These are phyloP conservation scores for Hippocampus guttulatus DNA, from an alignment of 2,113 vertebrate genomes.

Conservation along the genomic window DNA sequence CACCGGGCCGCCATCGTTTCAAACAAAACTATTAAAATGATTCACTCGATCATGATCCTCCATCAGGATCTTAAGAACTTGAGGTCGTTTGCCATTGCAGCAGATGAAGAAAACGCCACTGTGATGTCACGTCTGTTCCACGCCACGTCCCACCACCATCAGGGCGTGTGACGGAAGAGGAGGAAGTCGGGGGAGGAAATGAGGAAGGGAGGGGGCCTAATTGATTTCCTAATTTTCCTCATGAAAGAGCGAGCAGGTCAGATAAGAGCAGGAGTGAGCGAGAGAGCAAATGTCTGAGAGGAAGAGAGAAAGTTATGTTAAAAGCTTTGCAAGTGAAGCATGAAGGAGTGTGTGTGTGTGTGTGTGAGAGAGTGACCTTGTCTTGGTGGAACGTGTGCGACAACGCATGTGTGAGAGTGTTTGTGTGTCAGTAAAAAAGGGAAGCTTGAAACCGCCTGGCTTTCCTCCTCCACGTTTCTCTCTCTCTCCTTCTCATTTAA, in stretches of 20 bases:
- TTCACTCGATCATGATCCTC: no score
- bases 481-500: conserved; percentile 17
- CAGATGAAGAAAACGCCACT: neutral
- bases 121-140: neutral
- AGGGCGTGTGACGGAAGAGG: neutral
- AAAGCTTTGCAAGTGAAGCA: conserved; percentile 9
- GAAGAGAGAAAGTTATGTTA: conserved; percentile 18
- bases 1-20: no score
- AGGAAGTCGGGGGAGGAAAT: neutral
- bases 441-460: conserved; percentile 57
- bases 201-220: conserved; percentile 14
- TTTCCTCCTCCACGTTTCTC: conserved; percentile 38
- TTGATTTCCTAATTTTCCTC: conserved; percentile 41
- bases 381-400: conserved; percentile 20
- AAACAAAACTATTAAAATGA: no score
- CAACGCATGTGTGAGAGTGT: neutral
- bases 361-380: conserved; percentile 30
- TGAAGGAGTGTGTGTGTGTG: conserved; percentile 14
- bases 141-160: neutral
- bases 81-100: neutral
- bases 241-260: conserved; percentile 25
- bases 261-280: conserved; percentile 23
- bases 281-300: conserved; percentile 19
- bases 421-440: conserved; percentile 15
- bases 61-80: no score